Conservation (phyloP, 1,140 invertebrate species). For the Zaprionus taronus region DNA sequence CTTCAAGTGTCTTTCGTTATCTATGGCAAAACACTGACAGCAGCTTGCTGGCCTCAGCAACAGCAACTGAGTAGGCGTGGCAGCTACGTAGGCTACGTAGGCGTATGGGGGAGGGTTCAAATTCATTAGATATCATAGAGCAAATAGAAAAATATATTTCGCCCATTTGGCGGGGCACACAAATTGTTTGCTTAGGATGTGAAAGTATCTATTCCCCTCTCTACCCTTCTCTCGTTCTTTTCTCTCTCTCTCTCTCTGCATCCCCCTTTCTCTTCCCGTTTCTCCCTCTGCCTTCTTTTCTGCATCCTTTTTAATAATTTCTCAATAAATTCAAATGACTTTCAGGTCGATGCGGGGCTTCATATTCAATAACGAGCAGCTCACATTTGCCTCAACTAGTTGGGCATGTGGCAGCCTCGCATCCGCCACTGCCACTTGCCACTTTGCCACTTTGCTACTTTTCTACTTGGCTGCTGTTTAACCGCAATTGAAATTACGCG, state of each 20-base stretch:
- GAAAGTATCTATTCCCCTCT: no score
- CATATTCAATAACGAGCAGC: slow-evolving; percentile 71
- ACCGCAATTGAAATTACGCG: slow-evolving; percentile 83
- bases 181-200: slow-evolving; percentile 75
- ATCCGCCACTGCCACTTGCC: slow-evolving; percentile 40
- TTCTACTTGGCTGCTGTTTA: slow-evolving; percentile 81
- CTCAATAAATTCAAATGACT: slow-evolving; percentile 68
- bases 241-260: not conserved
- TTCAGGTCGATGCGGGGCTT: slow-evolving; percentile 60
- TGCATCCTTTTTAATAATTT: slow-evolving; percentile 64
- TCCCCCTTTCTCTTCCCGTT: not conserved
- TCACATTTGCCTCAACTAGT: slow-evolving; percentile 48
- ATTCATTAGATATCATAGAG: slow-evolving; percentile 78
- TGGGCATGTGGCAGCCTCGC: not conserved
- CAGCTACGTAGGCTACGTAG: no score
- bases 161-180: slow-evolving; percentile 45
- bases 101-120: not conserved
- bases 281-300: not conserved
- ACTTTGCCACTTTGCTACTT: slow-evolving; percentile 63
- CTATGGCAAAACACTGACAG: slow-evolving; percentile 69
- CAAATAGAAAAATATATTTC: slow-evolving; percentile 72
- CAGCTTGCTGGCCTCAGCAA: not conserved
- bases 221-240: not conserved
- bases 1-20: slow-evolving; percentile 79
- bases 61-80: not conserved